phyloP scores from a whole-genome alignment of 2,113 vertebrate species.

The Patagioenas fasciata region DNA sequence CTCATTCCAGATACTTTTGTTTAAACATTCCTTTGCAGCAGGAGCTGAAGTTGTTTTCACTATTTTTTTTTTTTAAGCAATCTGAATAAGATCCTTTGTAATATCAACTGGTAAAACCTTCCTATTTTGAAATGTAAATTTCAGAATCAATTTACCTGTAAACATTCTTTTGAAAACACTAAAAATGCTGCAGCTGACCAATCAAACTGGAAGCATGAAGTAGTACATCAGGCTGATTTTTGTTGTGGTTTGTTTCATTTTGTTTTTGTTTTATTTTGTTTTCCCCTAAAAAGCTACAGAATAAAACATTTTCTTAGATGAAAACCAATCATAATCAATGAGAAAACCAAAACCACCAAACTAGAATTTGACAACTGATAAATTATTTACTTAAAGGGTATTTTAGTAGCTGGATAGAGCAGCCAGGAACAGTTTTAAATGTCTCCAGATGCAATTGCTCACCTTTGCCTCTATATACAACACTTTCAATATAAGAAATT shows the following conservation, averaged over 20 bases:
- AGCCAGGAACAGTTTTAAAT: background rate
- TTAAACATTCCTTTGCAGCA: constrained; percentile 50
- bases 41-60: background rate
- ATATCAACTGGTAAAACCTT: background rate
- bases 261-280: no score
- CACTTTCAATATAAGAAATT: background rate
- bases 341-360: background rate
- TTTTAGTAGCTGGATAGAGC: background rate
- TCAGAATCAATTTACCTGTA: background rate
- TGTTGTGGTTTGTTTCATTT: background rate
- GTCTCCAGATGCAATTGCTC: background rate
- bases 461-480: background rate
- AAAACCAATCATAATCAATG: background rate
- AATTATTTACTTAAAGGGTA: background rate
- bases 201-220: background rate
- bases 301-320: background rate
- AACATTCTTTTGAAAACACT: background rate
- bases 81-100: background rate
- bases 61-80: background rate
- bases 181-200: background rate
- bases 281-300: background rate
- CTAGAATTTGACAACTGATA: background rate
- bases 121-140: background rate
- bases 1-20: background rate
- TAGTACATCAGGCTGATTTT: background rate